A percentile compares a stretch with the other conserved stretches of the same genome.
These are phyloP conservation scores for Apis laboriosa DNA, from an alignment of 1,140 invertebrate species.

Conservation along the genomic window DNA sequence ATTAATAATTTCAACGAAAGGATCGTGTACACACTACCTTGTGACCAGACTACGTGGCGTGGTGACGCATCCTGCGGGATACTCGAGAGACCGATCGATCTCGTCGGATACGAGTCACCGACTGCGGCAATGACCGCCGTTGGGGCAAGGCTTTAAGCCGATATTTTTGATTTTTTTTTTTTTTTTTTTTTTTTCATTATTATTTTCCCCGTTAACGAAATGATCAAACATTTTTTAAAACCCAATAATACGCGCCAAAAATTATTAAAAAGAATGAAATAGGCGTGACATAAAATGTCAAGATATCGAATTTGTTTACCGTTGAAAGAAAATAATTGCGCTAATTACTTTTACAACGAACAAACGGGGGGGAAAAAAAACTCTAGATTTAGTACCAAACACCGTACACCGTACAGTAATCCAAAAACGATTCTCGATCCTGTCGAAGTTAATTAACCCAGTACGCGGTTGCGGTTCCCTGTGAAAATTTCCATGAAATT, in stretches of 20 bases:
- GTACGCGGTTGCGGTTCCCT: constrained; percentile 26
- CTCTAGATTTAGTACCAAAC: constrained; percentile 23
- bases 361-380: not conserved
- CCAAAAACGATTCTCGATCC: constrained; percentile 24
- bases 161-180: constrained; percentile 26
- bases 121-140: constrained; percentile 50
- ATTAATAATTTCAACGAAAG: constrained; percentile 26
- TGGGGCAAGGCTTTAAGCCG: constrained; percentile 14
- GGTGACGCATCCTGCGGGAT: constrained; percentile 55
- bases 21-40: constrained; percentile 27
- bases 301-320: constrained; percentile 13
- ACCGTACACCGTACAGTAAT: not conserved
- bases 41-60: constrained; percentile 22
- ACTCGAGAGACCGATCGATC: constrained; percentile 58
- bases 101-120: constrained; percentile 47
- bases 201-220: constrained; percentile 35
- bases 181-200: too few species aligned
- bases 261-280: too few species aligned
- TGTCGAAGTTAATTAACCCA: constrained; percentile 33
- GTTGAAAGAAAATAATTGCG: not conserved
- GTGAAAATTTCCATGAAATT: constrained; percentile 31
- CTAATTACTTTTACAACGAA: constrained; percentile 15
- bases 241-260: too few species aligned
- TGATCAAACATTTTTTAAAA: not conserved
- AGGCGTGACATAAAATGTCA: not conserved